These are phyloP conservation scores for Hoplostethus atlanticus DNA, from an alignment of 2,797 vertebrate species.

Conservation along the genomic window DNA sequence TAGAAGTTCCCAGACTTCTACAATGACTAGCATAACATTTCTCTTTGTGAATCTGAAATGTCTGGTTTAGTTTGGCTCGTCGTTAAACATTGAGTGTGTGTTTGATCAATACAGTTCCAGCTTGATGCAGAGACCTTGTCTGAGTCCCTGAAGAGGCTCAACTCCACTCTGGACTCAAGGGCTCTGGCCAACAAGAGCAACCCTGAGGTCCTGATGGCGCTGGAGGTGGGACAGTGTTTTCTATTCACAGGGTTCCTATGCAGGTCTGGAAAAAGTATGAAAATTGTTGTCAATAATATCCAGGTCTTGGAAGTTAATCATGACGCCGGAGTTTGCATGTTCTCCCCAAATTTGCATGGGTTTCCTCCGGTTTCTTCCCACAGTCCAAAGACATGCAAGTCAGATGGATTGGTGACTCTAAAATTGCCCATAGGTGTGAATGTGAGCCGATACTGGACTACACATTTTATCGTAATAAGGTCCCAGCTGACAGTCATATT, in stretches of 20 bases:
- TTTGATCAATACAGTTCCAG: slow-evolving; percentile 87
- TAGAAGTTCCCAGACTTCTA: slow-evolving; percentile 50
- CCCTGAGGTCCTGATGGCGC: slow-evolving; percentile 83
- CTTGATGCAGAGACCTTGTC: slow-evolving; percentile 88
- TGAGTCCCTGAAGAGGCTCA: slow-evolving; percentile 86
- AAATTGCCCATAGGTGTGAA: no score
- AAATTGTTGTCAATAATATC: no score
- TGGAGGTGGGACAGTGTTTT: slow-evolving; percentile 86
- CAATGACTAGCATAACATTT: neutral
- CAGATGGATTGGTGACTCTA: no score
- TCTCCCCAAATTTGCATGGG: no score
- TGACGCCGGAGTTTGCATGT: no score
- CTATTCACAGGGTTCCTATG: neutral
- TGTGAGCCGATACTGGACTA: no score
- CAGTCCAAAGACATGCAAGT: no score
- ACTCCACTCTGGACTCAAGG: slow-evolving; percentile 84
- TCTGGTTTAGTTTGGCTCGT: neutral
- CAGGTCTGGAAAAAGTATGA: neutral
- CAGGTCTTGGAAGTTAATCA: no score
- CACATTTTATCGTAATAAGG: no score
- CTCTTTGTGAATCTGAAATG: neutral
- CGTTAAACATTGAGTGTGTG: neutral
- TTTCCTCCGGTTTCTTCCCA: no score
- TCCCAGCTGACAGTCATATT: no score
- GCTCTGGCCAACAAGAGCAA: slow-evolving; percentile 80